Base-by-base conservation (phyloP, 1,140 invertebrate genomes). In the Drosophila neocordata region DNA sequence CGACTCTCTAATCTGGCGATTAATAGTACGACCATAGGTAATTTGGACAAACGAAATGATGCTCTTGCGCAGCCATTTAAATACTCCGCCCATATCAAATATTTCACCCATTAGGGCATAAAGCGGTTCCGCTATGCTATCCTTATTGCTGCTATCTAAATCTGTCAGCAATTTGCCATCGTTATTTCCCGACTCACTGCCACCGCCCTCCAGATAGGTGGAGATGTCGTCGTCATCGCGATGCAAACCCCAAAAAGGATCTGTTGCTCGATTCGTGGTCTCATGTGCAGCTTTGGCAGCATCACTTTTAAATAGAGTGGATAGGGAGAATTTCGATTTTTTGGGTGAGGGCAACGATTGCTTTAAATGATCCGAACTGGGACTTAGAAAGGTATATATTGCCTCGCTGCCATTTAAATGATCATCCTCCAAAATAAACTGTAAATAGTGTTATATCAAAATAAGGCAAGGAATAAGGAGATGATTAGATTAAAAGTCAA, bases 31-130 rank as follows among this genome's bases (percentile, higher is more conserved):
- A 6, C 97, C 97, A 92, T 97, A 98, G 0, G 96, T 97, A 52
- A 98, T 96, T 92, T 98, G 97, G 6, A 98, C 97, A 92, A 98
- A 98, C 7, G 95, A 96, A 69, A 98, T 97, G 4, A 98, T 93
- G 24, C 96, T 97, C 80, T 95, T 95, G 70, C 97, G 92, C 11
- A 98, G 92, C 95, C 96, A 97, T 57, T 96, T 95, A 91, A 97
- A 97, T 24, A 97, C 95, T 0, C 97, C 97, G 72, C 95, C 93
- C 92, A 97, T 94, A 91, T 98, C 97, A 91, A 98, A 98, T 65
- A 97, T 94, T 93, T 98, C 97, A 53, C 95, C 96, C 67, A 98
- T 93, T 37, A 98, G 92, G 4, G 94, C 93, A 91, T 98, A 98
- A 8, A 98, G 92, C 1, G 97, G 97, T 91, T 98, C 97, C 7